Conservation (phyloP, 2,797 vertebrate species). For the Acrocephalus scirpaceus region DNA sequence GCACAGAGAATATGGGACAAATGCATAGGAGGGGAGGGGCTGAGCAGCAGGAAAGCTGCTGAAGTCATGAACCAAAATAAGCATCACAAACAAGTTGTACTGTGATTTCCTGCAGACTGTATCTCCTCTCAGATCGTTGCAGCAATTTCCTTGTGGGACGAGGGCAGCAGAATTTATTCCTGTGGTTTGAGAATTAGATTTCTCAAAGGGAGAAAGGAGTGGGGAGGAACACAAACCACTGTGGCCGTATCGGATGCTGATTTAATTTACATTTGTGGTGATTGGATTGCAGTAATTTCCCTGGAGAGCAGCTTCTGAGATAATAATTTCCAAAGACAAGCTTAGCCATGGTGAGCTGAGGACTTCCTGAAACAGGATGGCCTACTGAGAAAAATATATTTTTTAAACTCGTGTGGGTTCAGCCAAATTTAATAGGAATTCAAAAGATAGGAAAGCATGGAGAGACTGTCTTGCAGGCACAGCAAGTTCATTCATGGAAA, state of each 20-base stretch:
- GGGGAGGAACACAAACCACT: constrained; percentile 11
- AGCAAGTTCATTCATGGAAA: background rate
- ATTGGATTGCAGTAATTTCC: constrained; percentile 63
- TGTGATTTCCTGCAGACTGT: background rate
- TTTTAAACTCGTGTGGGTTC: background rate
- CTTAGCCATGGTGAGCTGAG: background rate
- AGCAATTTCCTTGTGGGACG: constrained; percentile 2
- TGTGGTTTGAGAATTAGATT: constrained; percentile 47
- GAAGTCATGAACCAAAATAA: background rate
- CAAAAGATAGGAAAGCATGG: background rate
- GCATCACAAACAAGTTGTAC: background rate
- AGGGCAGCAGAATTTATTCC: constrained; percentile 12
- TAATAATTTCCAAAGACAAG: constrained; percentile 45
- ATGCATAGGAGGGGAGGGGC: background rate
- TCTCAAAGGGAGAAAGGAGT: constrained; percentile 40
- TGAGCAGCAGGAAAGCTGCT: background rate
- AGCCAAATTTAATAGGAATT: background rate
- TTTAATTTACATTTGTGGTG: constrained; percentile 62
- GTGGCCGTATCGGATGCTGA: constrained; percentile 34
- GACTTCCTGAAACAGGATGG: constrained; percentile 27
- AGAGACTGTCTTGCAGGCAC: background rate
- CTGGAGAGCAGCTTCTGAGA: constrained; percentile 27
- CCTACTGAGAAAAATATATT: background rate
- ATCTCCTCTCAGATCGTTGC: background rate
- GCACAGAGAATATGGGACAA: background rate